These are phyloP conservation scores for Pristionchus pacificus DNA, from an alignment of 1,140 invertebrate species.

Conservation along the genomic window DNA sequence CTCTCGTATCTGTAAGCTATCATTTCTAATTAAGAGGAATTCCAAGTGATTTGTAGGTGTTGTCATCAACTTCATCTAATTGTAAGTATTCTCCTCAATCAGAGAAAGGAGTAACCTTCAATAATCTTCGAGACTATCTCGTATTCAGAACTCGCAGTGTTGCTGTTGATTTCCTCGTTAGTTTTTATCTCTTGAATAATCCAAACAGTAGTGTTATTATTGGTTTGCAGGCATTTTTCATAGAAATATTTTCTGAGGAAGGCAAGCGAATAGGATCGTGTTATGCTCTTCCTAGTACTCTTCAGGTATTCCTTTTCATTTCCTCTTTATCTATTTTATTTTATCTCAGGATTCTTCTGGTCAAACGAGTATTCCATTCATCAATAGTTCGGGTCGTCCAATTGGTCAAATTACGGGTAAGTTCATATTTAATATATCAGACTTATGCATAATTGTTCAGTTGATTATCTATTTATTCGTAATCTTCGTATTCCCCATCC, in stretches of 20 bases:
- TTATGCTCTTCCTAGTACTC: slow-evolving; percentile 52
- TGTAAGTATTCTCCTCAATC: slow-evolving; percentile 44
- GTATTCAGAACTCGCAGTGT: slow-evolving; percentile 50
- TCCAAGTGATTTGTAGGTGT: background rate
- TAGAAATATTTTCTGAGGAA: slow-evolving; percentile 45
- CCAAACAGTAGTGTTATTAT: background rate
- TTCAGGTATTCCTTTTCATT: slow-evolving; percentile 5
- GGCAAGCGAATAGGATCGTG: slow-evolving; percentile 42
- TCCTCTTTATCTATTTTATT: background rate
- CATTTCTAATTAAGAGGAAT: background rate
- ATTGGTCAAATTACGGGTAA: slow-evolving; percentile 49
- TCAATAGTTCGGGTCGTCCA: slow-evolving; percentile 46
- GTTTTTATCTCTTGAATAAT: background rate
- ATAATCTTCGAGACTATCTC: slow-evolving; percentile 48
- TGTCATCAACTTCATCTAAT: slow-evolving; percentile 3
- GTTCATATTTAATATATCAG: background rate
- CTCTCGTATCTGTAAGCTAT: slow-evolving; percentile 10
- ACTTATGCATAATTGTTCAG: slow-evolving; percentile 10
- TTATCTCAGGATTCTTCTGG: slow-evolving; percentile 44
- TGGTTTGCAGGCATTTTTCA: slow-evolving; percentile 45
- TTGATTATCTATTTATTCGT: slow-evolving; percentile 49
- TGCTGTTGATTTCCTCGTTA: slow-evolving; percentile 51
- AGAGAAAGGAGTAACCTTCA: slow-evolving; percentile 45
- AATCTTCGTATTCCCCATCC: slow-evolving; percentile 31
- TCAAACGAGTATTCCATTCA: slow-evolving; percentile 46